These are phyloP conservation scores for Centropyge bicolor DNA, from an alignment of 2,797 vertebrate genomes.

Conservation along the genomic window DNA sequence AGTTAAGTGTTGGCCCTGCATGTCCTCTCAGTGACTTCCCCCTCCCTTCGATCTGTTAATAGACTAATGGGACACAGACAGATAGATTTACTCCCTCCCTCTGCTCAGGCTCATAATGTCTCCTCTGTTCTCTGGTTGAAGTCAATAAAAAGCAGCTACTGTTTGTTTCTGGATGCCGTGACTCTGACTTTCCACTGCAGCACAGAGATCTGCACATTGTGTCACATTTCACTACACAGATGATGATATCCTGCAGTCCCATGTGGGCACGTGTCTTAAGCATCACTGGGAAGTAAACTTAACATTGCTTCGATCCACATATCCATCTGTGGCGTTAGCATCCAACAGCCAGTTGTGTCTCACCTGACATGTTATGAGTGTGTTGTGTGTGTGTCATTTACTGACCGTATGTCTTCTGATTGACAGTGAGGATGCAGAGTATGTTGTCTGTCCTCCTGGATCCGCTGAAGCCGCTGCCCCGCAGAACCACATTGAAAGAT, in stretches of 20 bases:
- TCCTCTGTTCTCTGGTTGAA: conserved; percentile 69
- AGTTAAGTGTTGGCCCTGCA: conserved; percentile 29
- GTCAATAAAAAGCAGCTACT: conserved; percentile 68
- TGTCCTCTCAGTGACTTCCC: conserved; percentile 28
- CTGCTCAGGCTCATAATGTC: conserved; percentile 65
- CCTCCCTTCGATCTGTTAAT: conserved; percentile 53
- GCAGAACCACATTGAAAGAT: conserved; percentile 92
- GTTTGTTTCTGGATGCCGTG: conserved; percentile 50
- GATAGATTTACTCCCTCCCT: conserved; percentile 35
- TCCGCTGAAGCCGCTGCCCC: conserved; percentile 89
- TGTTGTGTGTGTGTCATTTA: conserved; percentile 32
- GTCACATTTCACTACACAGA: conserved; percentile 29
- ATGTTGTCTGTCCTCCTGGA: conserved; percentile 81
- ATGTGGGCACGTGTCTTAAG: not conserved
- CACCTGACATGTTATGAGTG: not conserved
- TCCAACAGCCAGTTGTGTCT: not conserved
- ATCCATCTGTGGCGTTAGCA: conserved; percentile 9
- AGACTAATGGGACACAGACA: conserved; percentile 60
- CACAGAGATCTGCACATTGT: conserved; percentile 25
- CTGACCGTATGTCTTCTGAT: conserved; percentile 89
- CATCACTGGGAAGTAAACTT: not conserved
- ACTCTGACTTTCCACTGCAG: conserved; percentile 64
- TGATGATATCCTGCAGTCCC: not conserved
- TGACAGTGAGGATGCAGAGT: conserved; percentile 87
- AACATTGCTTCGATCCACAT: not conserved